These are phyloP conservation scores for Holacanthus passer DNA, from an alignment of 2,113 vertebrate genomes.

Conservation along the genomic window DNA sequence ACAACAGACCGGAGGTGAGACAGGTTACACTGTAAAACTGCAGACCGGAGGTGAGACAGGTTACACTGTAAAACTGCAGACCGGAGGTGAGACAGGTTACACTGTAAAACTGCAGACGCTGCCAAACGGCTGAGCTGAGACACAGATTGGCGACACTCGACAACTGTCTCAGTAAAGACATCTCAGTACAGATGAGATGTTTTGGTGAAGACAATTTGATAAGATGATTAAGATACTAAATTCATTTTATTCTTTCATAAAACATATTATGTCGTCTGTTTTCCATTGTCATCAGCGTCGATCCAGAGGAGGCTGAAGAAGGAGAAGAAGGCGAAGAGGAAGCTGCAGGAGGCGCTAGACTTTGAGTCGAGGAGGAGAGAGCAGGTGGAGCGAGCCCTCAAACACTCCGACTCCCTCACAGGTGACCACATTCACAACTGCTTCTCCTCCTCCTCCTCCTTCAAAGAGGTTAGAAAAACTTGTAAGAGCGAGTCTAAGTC, in stretches of 20 bases:
- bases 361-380: constrained; percentile 89
- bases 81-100: not conserved
- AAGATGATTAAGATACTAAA: too few relatives aligned
- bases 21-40: not conserved
- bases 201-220: too few relatives aligned
- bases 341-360: constrained; percentile 91
- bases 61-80: not conserved
- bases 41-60: constrained; percentile 43
- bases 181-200: too few relatives aligned
- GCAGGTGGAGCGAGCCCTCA: constrained; percentile 83
- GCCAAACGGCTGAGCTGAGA: not conserved
- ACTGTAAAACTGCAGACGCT: not conserved
- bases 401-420: not conserved
- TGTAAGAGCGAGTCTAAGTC: too few relatives aligned
- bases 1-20: constrained; percentile 92
- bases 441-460: not conserved
- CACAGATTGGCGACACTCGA: too few relatives aligned
- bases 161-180: too few relatives aligned
- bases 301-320: constrained; percentile 72
- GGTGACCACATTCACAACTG: constrained; percentile 10
- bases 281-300: constrained; percentile 81
- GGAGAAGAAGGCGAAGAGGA: constrained; percentile 94
- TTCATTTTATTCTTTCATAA: too few relatives aligned
- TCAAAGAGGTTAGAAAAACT: too few relatives aligned
- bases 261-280: not conserved